phyloP scores from a whole-genome alignment of 1,140 invertebrate genomes.

The Orchestia grillus region DNA sequence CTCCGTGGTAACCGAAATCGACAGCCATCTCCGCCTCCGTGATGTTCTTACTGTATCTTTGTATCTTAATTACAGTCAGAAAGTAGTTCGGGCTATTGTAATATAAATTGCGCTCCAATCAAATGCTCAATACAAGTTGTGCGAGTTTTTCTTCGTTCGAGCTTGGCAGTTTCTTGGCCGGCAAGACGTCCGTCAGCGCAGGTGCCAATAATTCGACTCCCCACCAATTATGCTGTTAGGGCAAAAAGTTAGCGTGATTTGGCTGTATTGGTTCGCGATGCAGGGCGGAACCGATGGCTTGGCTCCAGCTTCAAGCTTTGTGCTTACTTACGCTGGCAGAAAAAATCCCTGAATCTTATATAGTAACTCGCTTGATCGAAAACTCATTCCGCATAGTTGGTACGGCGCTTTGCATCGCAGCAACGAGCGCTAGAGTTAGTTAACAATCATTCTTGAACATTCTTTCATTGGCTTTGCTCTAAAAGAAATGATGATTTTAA shows the following conservation, averaged over 20 bases:
- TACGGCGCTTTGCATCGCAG: neutral
- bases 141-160: neutral
- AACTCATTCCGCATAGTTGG: neutral
- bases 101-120: neutral
- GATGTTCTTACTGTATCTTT: too few species aligned
- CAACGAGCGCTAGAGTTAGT: neutral
- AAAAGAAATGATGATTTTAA: neutral
- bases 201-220: neutral
- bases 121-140: neutral
- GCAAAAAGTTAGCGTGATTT: neutral
- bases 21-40: too few species aligned
- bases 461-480: neutral
- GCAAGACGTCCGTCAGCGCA: neutral
- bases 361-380: neutral
- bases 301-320: neutral
- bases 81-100: too few species aligned
- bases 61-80: too few species aligned
- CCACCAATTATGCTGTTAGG: neutral
- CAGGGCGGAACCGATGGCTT: neutral
- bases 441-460: neutral
- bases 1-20: too few species aligned
- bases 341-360: neutral
- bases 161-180: neutral
- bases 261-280: neutral
- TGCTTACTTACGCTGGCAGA: neutral